Evolutionary conservation across 2,888 invertebrate genomes (phyloP).

Genomic region (Sisyra nigra): DNA sequence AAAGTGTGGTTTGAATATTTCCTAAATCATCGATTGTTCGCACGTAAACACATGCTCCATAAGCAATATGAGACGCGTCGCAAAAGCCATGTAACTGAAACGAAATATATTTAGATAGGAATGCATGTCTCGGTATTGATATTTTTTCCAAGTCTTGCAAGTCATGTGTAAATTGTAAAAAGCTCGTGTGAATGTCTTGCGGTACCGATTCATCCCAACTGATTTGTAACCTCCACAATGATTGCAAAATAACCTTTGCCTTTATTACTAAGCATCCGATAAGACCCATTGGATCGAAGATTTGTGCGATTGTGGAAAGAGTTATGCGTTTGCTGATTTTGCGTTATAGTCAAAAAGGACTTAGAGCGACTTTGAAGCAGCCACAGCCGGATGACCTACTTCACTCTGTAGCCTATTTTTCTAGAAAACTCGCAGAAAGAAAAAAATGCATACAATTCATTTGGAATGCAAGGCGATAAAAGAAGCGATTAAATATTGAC

Average conservation of each 20-base stretch:
- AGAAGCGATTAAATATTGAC: conserved; percentile 15
- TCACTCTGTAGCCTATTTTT: conserved; percentile 13
- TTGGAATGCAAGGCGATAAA: conserved; percentile 14
- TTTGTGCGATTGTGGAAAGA: conserved; percentile 2
- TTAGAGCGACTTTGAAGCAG: conserved; percentile 13
- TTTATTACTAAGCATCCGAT: neutral
- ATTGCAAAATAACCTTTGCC: neutral
- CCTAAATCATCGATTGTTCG: neutral
- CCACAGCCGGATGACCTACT: conserved; percentile 10
- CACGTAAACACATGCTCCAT: conserved; percentile 3
- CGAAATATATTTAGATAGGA: neutral
- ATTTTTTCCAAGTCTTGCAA: neutral
- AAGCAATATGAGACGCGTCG: conserved; percentile 2
- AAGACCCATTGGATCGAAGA: conserved; percentile 1
- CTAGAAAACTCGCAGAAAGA: conserved; percentile 13
- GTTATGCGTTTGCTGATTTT: neutral
- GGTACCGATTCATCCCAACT: conserved; percentile 1
- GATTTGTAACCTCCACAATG: neutral
- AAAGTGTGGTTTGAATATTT: neutral
- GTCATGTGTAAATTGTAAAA: neutral
- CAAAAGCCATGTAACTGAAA: conserved; percentile 2
- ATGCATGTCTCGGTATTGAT: neutral
- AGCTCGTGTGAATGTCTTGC: neutral
- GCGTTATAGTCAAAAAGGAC: conserved; percentile 11
- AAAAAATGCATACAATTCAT: conserved; percentile 11